A percentile compares a stretch with the other conserved stretches of the same genome.
These are phyloP conservation scores for Ceyx margarethae DNA, from an alignment of 2,113 vertebrate species.

Conservation along the genomic window DNA sequence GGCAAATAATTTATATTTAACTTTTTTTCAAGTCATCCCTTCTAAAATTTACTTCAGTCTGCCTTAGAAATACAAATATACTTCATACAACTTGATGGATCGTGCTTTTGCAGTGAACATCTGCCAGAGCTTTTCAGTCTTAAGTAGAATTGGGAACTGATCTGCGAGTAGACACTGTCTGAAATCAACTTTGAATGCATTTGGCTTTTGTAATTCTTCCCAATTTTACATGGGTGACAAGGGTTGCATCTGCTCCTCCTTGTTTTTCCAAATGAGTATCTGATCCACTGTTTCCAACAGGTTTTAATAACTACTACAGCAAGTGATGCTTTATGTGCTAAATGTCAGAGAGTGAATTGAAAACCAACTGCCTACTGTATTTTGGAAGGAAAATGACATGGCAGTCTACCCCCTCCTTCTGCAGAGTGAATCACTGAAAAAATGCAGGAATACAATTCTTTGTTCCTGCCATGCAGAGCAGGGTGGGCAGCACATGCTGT, in stretches of 20 bases:
- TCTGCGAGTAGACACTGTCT: not conserved
- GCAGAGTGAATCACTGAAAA: not conserved
- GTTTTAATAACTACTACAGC: constrained; percentile 1
- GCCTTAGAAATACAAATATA: not conserved
- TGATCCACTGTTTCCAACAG: not conserved
- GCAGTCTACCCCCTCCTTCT: constrained; percentile 16
- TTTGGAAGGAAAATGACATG: not conserved
- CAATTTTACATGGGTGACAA: not conserved
- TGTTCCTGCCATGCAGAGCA: constrained; percentile 7
- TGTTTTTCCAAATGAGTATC: constrained; percentile 14
- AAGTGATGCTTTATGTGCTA: constrained; percentile 7
- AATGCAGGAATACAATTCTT: not conserved
- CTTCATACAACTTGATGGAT: not conserved
- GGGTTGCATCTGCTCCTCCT: not conserved
- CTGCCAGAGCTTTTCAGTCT: not conserved
- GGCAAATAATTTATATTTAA: not conserved
- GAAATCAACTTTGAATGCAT: constrained; percentile 8
- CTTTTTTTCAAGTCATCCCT: not conserved
- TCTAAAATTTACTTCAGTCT: not conserved
- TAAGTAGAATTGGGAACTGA: not conserved
- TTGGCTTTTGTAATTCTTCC: not conserved
- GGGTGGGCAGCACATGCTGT: constrained; percentile 15
- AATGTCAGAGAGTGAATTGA: constrained; percentile 30
- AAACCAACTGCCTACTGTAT: not conserved
- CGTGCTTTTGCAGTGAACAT: not conserved